Evolutionary conservation across 2,888 invertebrate species (phyloP).

Genomic region (Chydorus sphaericus): DNA sequence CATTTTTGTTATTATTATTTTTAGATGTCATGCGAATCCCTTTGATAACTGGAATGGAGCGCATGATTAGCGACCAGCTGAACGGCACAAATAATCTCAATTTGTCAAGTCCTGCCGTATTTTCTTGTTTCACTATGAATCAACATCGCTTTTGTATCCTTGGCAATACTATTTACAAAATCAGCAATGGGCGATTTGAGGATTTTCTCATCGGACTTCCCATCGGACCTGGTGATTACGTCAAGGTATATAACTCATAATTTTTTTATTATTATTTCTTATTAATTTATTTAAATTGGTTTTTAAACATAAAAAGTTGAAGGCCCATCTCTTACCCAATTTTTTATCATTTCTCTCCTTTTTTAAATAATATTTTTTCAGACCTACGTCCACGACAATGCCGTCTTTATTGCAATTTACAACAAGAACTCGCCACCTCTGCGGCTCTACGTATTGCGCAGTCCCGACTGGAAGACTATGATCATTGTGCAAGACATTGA

Average conservation of each 20-base stretch:
- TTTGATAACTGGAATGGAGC: background rate
- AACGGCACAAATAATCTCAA: background rate
- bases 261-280: constrained; percentile 26
- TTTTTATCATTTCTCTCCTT: too few relatives aligned
- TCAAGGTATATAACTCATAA: constrained; percentile 38
- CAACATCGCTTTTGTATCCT: background rate
- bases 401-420: background rate
- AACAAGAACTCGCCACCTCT: background rate
- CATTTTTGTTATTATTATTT: too few relatives aligned
- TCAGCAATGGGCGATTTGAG: background rate
- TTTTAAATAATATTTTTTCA: too few relatives aligned
- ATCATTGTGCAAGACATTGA: background rate
- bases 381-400: constrained; percentile 6
- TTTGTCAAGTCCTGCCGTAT: background rate
- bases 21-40: background rate
- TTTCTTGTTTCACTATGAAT: constrained; percentile 5
- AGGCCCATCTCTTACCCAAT: too few relatives aligned
- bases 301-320: background rate
- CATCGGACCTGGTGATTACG: constrained; percentile 34
- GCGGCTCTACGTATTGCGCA: background rate
- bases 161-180: background rate
- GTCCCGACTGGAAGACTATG: constrained; percentile 4
- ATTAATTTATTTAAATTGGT: background rate
- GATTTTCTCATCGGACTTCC: constrained; percentile 1
- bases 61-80: background rate